phyloP scores from a whole-genome alignment of 1,140 invertebrate genomes.

The Fopius arisanus region DNA sequence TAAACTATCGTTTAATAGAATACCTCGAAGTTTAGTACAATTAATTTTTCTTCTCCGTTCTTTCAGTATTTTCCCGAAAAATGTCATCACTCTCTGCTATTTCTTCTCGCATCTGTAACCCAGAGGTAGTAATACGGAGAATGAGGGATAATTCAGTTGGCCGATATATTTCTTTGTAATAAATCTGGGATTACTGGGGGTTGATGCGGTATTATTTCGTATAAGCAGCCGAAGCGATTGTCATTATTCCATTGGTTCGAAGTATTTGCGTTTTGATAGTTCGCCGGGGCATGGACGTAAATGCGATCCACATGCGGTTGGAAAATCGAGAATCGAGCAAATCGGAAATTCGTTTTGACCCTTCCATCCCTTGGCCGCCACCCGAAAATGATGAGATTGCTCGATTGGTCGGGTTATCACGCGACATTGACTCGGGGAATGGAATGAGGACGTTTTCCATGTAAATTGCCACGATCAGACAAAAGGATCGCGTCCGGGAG shows the following conservation, averaged over 20 bases:
- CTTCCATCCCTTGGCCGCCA: neutral
- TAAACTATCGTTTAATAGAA: constrained; percentile 63
- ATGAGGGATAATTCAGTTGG: neutral
- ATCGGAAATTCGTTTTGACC: neutral
- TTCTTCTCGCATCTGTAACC: constrained; percentile 46
- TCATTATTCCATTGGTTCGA: neutral
- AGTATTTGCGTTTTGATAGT: neutral
- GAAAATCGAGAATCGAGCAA: constrained; percentile 19
- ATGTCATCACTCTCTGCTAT: constrained; percentile 39
- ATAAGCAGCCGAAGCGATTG: constrained; percentile 8
- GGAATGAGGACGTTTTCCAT: constrained; percentile 50
- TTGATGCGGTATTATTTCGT: constrained; percentile 7
- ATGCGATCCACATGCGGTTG: neutral
- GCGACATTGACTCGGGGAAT: constrained; percentile 47
- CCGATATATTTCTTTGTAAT: neutral
- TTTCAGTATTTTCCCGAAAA: constrained; percentile 33
- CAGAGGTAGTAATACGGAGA: constrained; percentile 36
- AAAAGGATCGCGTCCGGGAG: neutral
- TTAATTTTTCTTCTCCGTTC: constrained; percentile 47
- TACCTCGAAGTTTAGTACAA: constrained; percentile 58
- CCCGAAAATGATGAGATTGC: constrained; percentile 24
- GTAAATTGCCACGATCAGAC: constrained; percentile 45
- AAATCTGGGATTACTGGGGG: neutral
- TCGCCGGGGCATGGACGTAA: neutral
- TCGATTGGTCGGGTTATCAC: constrained; percentile 46